Evolutionary conservation across 2,888 invertebrate genomes (phyloP).

Genomic region (Nomada ruficornis): DNA sequence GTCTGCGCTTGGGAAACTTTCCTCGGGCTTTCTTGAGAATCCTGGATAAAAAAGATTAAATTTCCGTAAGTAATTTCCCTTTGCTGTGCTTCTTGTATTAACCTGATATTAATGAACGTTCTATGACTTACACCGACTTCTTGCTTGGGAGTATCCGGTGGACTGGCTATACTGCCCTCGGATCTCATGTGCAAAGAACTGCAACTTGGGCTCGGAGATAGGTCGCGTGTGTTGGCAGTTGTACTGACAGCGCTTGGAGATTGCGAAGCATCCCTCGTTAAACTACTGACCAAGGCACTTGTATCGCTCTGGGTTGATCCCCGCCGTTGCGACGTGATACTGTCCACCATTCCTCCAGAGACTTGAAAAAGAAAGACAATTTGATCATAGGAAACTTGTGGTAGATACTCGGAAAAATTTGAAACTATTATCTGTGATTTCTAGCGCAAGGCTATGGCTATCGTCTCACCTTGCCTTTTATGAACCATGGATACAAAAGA

Average conservation of each 20-base stretch:
- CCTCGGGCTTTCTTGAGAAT: slow-evolving; percentile 81
- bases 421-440: slow-evolving; percentile 11
- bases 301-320: slow-evolving; percentile 87
- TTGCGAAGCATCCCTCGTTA: slow-evolving; percentile 87
- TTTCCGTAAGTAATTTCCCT: background rate
- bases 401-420: background rate
- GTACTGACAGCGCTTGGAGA: slow-evolving; percentile 85
- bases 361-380: slow-evolving; percentile 75
- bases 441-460: slow-evolving; percentile 35
- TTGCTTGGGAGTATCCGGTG: slow-evolving; percentile 84
- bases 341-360: slow-evolving; percentile 83
- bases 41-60: slow-evolving; percentile 70
- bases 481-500: slow-evolving; percentile 34
- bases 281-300: slow-evolving; percentile 87
- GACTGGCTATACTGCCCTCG: slow-evolving; percentile 84
- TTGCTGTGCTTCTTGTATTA: too few relatives aligned
- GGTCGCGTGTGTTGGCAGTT: slow-evolving; percentile 85
- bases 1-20: slow-evolving; percentile 85
- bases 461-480: slow-evolving; percentile 47
- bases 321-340: slow-evolving; percentile 84
- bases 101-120: too few relatives aligned
- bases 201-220: slow-evolving; percentile 86
- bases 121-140: slow-evolving; percentile 75
- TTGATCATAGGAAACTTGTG: background rate
- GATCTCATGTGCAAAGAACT: slow-evolving; percentile 86